phyloP scores from a whole-genome alignment of 1,140 invertebrate species.

The Euborellia annulipes region DNA sequence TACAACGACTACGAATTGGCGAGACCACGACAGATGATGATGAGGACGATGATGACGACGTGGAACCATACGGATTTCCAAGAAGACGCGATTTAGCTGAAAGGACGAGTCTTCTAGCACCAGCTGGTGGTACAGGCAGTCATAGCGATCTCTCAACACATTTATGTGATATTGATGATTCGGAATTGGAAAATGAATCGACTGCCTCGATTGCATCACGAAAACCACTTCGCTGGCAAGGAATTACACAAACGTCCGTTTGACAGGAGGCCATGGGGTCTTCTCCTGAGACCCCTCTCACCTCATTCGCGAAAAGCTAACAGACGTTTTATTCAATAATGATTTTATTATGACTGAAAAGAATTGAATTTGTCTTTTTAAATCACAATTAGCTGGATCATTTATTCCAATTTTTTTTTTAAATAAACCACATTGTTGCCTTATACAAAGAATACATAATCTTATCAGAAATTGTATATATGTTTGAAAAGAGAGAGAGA shows the following conservation, averaged over 20 bases:
- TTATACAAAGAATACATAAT: too few species aligned
- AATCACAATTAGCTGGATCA: too few species aligned
- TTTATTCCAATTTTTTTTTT: too few species aligned
- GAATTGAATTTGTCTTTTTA: too few species aligned
- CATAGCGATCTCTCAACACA: conserved; percentile 74
- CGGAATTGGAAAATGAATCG: conserved; percentile 49
- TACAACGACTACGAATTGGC: conserved; percentile 8
- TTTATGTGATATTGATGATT: conserved; percentile 85
- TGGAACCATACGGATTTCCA: conserved; percentile 50
- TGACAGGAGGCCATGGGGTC: conserved; percentile 24
- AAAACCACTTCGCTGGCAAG: conserved; percentile 28
- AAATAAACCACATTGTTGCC: too few species aligned
- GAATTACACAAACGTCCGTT: conserved; percentile 40
- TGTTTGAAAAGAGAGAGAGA: too few species aligned
- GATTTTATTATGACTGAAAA: too few species aligned
- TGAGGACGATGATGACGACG: conserved; percentile 34
- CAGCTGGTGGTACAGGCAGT: conserved; percentile 43
- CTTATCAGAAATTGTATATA: too few species aligned
- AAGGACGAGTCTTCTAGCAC: conserved; percentile 47
- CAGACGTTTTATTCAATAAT: too few species aligned
- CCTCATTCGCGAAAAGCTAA: neutral
- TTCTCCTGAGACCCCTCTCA: neutral
- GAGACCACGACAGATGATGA: conserved; percentile 23
- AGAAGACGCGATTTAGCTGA: conserved; percentile 39
- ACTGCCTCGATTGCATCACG: conserved; percentile 32